phyloP scores from a whole-genome alignment of 1,140 invertebrate genomes.

The Chelonus insularis region DNA sequence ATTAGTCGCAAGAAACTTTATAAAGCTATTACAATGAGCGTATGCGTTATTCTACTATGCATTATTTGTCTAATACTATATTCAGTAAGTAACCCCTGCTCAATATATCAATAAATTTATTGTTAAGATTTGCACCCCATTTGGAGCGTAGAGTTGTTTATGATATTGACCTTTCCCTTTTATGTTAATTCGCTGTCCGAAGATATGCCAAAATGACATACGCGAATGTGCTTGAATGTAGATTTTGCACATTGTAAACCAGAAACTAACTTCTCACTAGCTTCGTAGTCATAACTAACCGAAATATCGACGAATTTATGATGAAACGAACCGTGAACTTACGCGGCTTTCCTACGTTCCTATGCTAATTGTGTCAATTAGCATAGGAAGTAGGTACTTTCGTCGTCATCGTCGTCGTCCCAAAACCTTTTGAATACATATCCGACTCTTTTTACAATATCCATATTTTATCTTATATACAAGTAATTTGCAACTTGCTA shows the following conservation, averaged over 20 bases:
- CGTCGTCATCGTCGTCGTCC: not conserved
- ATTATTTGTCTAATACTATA: not conserved
- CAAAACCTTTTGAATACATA: not conserved
- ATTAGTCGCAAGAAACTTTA: too few species aligned
- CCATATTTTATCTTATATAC: slow-evolving; percentile 1
- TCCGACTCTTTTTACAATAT: not conserved
- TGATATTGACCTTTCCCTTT: slow-evolving; percentile 58
- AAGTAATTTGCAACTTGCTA: too few species aligned
- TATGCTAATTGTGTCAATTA: slow-evolving; percentile 60
- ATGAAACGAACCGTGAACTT: slow-evolving; percentile 53
- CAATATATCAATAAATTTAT: slow-evolving; percentile 53
- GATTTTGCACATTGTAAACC: slow-evolving; percentile 13
- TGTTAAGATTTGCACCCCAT: slow-evolving; percentile 21
- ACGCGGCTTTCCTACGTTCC: slow-evolving; percentile 42
- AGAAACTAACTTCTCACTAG: not conserved
- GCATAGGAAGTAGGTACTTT: slow-evolving; percentile 53
- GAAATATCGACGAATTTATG: slow-evolving; percentile 58
- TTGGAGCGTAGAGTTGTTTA: slow-evolving; percentile 42
- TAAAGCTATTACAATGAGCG: too few species aligned
- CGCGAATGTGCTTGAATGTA: slow-evolving; percentile 24
- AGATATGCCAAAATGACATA: slow-evolving; percentile 20
- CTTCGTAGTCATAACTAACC: slow-evolving; percentile 1
- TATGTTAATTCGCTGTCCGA: slow-evolving; percentile 51
- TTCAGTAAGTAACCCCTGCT: slow-evolving; percentile 12
- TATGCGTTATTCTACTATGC: not conserved